phyloP scores from a whole-genome alignment of 2,888 invertebrate species.

The Osedax fenrisi region DNA sequence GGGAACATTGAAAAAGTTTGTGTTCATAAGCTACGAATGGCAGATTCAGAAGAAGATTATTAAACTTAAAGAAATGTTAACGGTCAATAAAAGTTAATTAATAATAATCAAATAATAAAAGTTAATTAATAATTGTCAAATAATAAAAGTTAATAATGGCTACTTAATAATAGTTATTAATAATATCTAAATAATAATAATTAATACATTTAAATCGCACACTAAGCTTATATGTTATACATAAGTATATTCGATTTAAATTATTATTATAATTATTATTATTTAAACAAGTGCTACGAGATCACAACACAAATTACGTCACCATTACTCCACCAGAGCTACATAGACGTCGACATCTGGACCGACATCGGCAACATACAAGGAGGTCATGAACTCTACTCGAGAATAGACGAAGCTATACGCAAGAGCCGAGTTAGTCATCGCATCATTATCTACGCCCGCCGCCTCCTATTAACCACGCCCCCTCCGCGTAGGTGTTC shows the following conservation, averaged over 20 bases:
- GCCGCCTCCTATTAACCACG: neutral
- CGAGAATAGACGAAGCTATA: constrained; percentile 51
- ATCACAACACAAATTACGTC: too few relatives aligned
- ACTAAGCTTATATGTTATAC: neutral
- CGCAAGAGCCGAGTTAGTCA: constrained; percentile 47
- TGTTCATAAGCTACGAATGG: constrained; percentile 53
- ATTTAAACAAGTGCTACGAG: neutral
- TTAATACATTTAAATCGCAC: neutral
- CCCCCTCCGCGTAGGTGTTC: constrained; percentile 40
- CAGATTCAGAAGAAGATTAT: constrained; percentile 49
- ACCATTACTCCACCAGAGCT: too few relatives aligned
- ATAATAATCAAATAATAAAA: too few relatives aligned
- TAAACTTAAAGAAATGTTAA: neutral
- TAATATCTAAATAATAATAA: neutral
- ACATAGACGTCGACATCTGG: constrained; percentile 52
- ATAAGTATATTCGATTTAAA: neutral
- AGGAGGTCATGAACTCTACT: constrained; percentile 50
- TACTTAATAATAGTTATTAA: too few relatives aligned
- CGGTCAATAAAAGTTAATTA: too few relatives aligned
- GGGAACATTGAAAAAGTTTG: too few relatives aligned
- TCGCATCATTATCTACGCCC: neutral
- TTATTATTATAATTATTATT: neutral
- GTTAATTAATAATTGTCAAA: too few relatives aligned
- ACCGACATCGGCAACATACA: constrained; percentile 52
- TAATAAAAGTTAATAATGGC: too few relatives aligned